Base-by-base conservation (phyloP, 2,888 invertebrate species). In the Bombylius major region DNA sequence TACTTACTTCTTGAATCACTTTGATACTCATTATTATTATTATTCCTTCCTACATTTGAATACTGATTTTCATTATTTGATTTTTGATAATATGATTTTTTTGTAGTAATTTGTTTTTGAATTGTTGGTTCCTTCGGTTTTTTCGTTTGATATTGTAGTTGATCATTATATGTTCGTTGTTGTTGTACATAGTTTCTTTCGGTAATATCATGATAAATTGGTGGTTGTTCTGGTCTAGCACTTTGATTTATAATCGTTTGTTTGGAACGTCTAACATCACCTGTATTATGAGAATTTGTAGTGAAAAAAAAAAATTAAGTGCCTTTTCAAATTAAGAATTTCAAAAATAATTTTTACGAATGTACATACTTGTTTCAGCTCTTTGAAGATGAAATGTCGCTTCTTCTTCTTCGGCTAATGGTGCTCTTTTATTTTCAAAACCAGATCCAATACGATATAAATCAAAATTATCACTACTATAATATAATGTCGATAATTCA, bases 401-500 rank as follows among this genome's bases (percentile, higher is more conserved):
- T 71, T 87, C 87, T 61, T 86, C 84, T 67, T 86, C 86, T 50
- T 78, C 77, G 49, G 73, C 71, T 51, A 76, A 70, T 62, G 76
- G 77, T 42, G 80, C 78, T 63, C 83, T 82, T 70, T 82, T 84
- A 58, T 82, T 83, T 69, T 84, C 84, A 69, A 78, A 83, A 66
- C 86, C 86, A 65, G 87, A 86, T 70, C 87, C 87, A 63, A 87
- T 79, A 67, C 85, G 83, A 78, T 89, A 89, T 66, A 90, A 79
- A 78, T 90, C 90, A 68, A 90, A 88, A 77, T 87, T 87, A 77
- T 89, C 88, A 70, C 87, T 88, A 63, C 83, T 81, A 68, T 84
- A 84, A 75, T 86, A 88, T 63, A 89, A 77, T 49, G 88, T 87
- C 14, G 87, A 82, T 44, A 87, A 86, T 65, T 84, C 85, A 70